These are phyloP conservation scores for Stictonetta naevosa DNA, from an alignment of 2,113 vertebrate species.

Conservation along the genomic window DNA sequence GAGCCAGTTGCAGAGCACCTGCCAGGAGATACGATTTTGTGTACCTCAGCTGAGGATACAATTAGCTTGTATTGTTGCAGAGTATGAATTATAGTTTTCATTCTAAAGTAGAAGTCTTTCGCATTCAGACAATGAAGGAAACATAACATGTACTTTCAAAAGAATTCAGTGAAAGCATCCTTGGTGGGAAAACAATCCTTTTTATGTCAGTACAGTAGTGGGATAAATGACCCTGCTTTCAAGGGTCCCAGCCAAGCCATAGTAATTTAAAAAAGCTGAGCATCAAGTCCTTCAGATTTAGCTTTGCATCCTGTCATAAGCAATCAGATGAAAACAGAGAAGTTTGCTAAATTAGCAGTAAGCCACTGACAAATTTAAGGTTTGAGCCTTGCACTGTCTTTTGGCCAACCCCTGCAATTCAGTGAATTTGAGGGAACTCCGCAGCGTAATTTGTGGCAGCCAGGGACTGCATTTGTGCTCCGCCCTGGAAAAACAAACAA, in stretches of 20 bases:
- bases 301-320: neutral
- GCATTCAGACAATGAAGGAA: neutral
- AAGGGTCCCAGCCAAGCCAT: neutral
- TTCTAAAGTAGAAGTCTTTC: neutral
- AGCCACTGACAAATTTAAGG: neutral
- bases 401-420: neutral
- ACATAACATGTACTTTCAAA: neutral
- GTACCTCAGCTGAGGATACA: neutral
- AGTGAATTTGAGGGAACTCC: neutral
- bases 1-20: constrained; percentile 1
- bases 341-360: neutral
- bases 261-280: constrained; percentile 9
- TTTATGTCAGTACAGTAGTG: neutral
- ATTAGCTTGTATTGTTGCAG: neutral
- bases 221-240: neutral
- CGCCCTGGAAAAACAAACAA: neutral
- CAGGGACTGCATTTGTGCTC: neutral
- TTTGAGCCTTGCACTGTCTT: neutral
- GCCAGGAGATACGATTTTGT: neutral
- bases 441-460: neutral
- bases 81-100: neutral
- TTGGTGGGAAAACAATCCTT: neutral
- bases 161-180: neutral
- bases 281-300: neutral
- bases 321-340: neutral